These are phyloP conservation scores for Amphiprion clarkii DNA, from an alignment of 2,797 vertebrate species.

Conservation along the genomic window DNA sequence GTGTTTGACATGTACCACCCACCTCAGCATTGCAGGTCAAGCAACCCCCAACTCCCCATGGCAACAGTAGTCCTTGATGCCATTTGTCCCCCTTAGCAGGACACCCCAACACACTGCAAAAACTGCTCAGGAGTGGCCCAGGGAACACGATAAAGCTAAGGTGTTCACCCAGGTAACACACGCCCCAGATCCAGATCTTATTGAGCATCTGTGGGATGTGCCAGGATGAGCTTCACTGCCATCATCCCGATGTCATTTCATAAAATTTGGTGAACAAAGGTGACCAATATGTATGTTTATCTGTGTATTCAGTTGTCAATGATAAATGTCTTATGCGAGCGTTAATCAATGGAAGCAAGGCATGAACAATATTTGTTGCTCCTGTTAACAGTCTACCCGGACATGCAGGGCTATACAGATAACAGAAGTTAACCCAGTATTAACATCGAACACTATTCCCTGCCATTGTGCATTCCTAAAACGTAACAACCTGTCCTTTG, in stretches of 20 bases:
- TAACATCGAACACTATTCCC: not conserved
- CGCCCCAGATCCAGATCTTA: too few species aligned
- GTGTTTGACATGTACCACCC: too few species aligned
- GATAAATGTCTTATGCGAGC: not conserved
- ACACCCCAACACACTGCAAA: too few species aligned
- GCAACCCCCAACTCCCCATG: too few species aligned
- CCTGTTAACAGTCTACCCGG: not conserved
- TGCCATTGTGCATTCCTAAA: not conserved
- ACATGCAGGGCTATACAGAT: not conserved
- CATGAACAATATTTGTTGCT: not conserved
- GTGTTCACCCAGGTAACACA: too few species aligned
- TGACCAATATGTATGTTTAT: not conserved
- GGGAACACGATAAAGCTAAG: too few species aligned
- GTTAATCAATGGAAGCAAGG: not conserved
- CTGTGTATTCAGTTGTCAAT: constrained; percentile 5
- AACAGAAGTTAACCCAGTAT: not conserved
- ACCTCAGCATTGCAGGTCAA: too few species aligned
- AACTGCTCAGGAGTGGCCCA: too few species aligned
- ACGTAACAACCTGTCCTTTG: not conserved
- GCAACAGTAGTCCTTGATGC: too few species aligned
- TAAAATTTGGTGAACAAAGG: not conserved
- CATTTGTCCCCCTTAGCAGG: too few species aligned
- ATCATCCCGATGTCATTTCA: not conserved
- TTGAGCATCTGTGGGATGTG: too few species aligned
- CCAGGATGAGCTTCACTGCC: too few species aligned